Base-by-base conservation (phyloP, 2,888 invertebrate genomes). In the Blastobasis adustella region DNA sequence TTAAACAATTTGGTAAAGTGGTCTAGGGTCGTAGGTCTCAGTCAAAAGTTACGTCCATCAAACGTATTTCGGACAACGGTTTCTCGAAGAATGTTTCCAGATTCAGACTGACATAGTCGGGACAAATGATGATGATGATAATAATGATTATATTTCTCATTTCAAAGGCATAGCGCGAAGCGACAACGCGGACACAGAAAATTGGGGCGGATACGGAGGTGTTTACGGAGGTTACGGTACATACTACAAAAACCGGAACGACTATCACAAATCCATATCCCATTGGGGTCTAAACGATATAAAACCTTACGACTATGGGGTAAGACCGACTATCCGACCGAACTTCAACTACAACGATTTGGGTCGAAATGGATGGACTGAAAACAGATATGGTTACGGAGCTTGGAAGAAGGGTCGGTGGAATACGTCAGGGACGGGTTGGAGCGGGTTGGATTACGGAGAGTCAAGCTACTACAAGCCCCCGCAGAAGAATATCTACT, bases 161-260 rank as follows among this genome's bases (percentile, higher is more conserved):
- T 42, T 51, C 0, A 57, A 58, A 58, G 89, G 83, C 0, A 36
- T 74, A 51, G 81, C 71, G 4, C 71, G 79, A 51, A 77, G 72
- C 51, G 23, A 23, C 23, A 69, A 77, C 4, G 78, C 80, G 1
- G 78, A 82, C 0, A 77, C 85, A 42, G 85, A 87, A 46, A 80
- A 79, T 37, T 92, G 91, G 91, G 91, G 91, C 0, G 85, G 89
- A 53, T 92, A 93, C 60, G 92, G 92, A 0, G 91, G 92, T 0
- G 79, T 79, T 8, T 93, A 94, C 60, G 84, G 87, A 0, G 79
- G 80, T 0, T 66, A 69, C 23, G 71, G 76, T 36, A 63, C 65
- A 2, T 84, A 85, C 44, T 86, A 86, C 53, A 84, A 86, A 52
- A 76, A 88, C 51, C 63, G 74, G 9, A 77, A 79, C 4, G 84